phyloP scores from a whole-genome alignment of 1,140 invertebrate genomes.

The Potamilus streckersoni region DNA sequence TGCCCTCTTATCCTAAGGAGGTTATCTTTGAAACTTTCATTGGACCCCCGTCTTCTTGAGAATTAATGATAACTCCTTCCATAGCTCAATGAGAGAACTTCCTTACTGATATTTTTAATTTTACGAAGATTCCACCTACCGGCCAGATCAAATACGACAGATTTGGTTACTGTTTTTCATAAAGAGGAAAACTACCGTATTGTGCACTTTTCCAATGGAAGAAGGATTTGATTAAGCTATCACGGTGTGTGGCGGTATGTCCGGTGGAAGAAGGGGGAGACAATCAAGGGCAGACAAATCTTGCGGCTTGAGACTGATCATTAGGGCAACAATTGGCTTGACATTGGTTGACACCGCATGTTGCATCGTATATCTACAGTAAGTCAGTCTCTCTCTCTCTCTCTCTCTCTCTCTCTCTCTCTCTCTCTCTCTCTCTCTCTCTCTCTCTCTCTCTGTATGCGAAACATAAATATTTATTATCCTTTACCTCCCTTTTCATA shows the following conservation, averaged over 20 bases:
- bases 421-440: constrained; percentile 8
- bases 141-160: too few relatives aligned
- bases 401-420: constrained; percentile 13
- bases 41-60: too few relatives aligned
- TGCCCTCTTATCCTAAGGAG: too few relatives aligned
- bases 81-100: too few relatives aligned
- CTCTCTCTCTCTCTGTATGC: constrained; percentile 11
- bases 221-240: background rate
- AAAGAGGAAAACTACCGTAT: background rate
- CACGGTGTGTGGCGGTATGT: background rate
- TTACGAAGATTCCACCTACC: too few relatives aligned
- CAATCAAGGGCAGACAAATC: background rate
- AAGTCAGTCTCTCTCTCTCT: background rate
- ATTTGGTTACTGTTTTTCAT: too few relatives aligned
- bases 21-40: too few relatives aligned
- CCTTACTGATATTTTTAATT: too few relatives aligned
- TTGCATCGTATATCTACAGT: background rate
- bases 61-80: too few relatives aligned
- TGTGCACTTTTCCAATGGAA: background rate
- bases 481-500: background rate
- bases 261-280: background rate
- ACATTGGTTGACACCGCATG: background rate
- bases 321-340: too few relatives aligned
- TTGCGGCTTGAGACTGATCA: too few relatives aligned
- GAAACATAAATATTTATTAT: background rate